Evolutionary conservation across 2,888 invertebrate genomes (phyloP), one percentile per base, ranked within the genome.

Genomic region (Eulithis testata): DNA sequence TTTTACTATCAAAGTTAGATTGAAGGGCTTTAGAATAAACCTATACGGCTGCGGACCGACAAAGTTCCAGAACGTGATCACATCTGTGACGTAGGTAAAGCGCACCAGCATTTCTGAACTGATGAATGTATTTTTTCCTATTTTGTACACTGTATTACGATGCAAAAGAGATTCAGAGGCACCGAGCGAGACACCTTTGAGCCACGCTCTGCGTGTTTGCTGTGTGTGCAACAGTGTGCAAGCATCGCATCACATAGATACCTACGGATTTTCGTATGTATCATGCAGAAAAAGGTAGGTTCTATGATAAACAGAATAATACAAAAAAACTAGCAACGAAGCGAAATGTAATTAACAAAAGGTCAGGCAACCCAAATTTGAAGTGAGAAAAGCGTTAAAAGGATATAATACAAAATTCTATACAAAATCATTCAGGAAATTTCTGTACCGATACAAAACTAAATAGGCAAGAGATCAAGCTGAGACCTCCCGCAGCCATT

Each of bases 101-200:
- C 40, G 5, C 5, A 9, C 8, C 40, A 40, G 40, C 9, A 8
- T 40, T 40, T 40, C 40, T 40, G 40, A 31, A 31, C 31, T 31
- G 31, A 31, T 31, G 3, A 6, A 40, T 40, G 8, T 40, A 40
- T 40, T 9, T 40, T 40, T 40, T 40, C 40, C 8, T 11, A 40
- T 40, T 8, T 40, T 8, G 2, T 11, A 40, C 0, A 40, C 40
- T 40, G 40, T 40, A 40, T 40, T 40, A 40, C 40, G 40, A 8
- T 40, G 40, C 40, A 40, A 11, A 40, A 40, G 8, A 44, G 8
- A 47, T 12, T 12, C 14, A 14, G 40, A 40, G 40, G 47, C 14
- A 47, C 12, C 27, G 55, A 44, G 12, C 72, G 74, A 71, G 68
- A 76, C 76, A 77, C 79, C 86, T 89, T 88, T 89, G 88, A 89